Conservation (phyloP, 1,140 invertebrate species). For the Microplitis demolitor region DNA sequence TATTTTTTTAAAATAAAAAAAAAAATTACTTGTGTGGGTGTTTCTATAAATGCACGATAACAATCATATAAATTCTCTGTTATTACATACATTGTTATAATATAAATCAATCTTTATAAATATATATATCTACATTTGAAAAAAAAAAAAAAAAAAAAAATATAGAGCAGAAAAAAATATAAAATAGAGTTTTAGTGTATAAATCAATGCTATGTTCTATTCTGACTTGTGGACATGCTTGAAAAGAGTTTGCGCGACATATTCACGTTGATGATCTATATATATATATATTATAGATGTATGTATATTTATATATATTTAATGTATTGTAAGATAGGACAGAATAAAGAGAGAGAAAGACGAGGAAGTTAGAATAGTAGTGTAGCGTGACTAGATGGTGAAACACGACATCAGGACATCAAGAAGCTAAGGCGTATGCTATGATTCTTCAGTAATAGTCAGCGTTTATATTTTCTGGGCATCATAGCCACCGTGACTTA, state of each 20-base stretch:
- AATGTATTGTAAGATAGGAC: neutral
- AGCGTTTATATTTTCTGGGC: constrained; percentile 28
- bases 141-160: neutral
- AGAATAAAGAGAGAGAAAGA: neutral
- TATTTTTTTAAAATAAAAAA: too few relatives aligned
- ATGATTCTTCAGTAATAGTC: constrained; percentile 43
- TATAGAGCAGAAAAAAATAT: neutral
- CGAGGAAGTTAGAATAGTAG: constrained; percentile 12
- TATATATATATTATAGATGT: neutral
- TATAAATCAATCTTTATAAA: too few relatives aligned
- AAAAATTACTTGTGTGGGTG: too few relatives aligned
- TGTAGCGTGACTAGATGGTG: constrained; percentile 40
- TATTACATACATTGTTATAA: too few relatives aligned
- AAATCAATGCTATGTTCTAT: neutral
- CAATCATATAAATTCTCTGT: too few relatives aligned
- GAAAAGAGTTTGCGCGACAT: neutral
- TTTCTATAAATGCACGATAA: too few relatives aligned
- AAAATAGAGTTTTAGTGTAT: neutral
- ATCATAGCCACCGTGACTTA: constrained; percentile 21
- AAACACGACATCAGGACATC: constrained; percentile 47
- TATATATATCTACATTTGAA: too few relatives aligned
- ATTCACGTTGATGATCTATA: too few relatives aligned
- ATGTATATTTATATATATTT: neutral
- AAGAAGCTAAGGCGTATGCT: constrained; percentile 34
- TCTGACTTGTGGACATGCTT: neutral